Evolutionary conservation across 2,888 invertebrate genomes (phyloP).

Genomic region (Melipona beecheii): DNA sequence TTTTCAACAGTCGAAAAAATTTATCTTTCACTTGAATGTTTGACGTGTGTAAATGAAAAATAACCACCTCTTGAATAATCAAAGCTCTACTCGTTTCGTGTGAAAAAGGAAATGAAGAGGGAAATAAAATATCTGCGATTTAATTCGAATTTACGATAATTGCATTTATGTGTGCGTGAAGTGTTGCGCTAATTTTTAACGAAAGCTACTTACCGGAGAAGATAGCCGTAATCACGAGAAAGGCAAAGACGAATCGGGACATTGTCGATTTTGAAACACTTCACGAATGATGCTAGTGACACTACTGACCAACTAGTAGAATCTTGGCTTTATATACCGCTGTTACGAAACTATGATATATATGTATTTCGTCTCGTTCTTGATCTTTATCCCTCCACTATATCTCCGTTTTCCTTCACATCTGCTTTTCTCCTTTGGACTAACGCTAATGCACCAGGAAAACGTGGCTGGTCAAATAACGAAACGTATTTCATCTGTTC

Average conservation of each 20-base stretch:
- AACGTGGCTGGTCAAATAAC: no score
- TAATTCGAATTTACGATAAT: no score
- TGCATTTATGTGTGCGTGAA: not conserved
- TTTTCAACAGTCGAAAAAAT: no score
- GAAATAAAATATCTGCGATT: no score
- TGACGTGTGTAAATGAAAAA: no score
- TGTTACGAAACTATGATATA: not conserved
- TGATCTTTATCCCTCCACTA: not conserved
- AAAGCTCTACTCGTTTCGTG: no score
- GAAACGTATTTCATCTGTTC: not conserved
- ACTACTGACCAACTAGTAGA: conserved; percentile 5
- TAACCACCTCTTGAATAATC: no score
- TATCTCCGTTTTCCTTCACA: not conserved
- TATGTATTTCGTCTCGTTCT: not conserved
- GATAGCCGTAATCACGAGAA: conserved; percentile 30
- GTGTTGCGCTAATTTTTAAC: not conserved
- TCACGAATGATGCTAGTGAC: conserved; percentile 4
- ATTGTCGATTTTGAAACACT: conserved; percentile 20
- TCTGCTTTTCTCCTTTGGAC: not conserved
- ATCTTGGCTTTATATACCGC: conserved; percentile 33
- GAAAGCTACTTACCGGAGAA: conserved; percentile 34
- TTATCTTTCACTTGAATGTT: no score
- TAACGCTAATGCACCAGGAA: not conserved
- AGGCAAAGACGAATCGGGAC: conserved; percentile 25
- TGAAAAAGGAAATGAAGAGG: no score